phyloP scores from a whole-genome alignment of 2,797 vertebrate species.

The Hemibagrus guttatus region DNA sequence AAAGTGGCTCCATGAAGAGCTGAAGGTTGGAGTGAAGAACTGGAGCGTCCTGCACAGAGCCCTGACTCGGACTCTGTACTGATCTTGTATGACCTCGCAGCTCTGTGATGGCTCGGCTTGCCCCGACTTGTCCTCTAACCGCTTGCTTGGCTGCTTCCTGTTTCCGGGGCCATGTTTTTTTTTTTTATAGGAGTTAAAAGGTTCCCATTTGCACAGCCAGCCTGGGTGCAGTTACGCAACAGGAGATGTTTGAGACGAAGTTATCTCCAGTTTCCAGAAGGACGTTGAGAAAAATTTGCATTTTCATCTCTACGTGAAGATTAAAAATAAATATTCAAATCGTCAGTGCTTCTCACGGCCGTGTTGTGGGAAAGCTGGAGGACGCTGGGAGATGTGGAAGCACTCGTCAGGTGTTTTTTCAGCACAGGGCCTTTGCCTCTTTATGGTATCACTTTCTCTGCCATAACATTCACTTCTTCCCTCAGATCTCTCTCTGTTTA shows the following conservation, averaged over 20 bases:
- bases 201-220: neutral
- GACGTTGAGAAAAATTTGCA: constrained; percentile 20
- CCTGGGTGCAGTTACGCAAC: neutral
- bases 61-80: neutral
- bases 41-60: no score
- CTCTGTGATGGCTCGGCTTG: neutral
- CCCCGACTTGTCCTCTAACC: neutral
- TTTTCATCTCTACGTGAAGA: neutral
- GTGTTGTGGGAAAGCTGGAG: neutral
- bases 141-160: neutral
- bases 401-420: no score
- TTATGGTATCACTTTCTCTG: neutral
- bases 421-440: neutral
- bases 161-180: constrained; percentile 8
- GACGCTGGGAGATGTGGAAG: neutral
- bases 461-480: constrained; percentile 13
- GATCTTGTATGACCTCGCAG: neutral
- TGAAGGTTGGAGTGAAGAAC: no score
- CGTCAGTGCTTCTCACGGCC: neutral
- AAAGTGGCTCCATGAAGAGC: no score
- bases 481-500: constrained; percentile 28
- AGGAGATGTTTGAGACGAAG: neutral
- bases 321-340: constrained; percentile 13
- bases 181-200: neutral
- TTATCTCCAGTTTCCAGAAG: constrained; percentile 2